These are phyloP conservation scores for Agelaius phoeniceus DNA, from an alignment of 2,113 vertebrate species.

Conservation along the genomic window DNA sequence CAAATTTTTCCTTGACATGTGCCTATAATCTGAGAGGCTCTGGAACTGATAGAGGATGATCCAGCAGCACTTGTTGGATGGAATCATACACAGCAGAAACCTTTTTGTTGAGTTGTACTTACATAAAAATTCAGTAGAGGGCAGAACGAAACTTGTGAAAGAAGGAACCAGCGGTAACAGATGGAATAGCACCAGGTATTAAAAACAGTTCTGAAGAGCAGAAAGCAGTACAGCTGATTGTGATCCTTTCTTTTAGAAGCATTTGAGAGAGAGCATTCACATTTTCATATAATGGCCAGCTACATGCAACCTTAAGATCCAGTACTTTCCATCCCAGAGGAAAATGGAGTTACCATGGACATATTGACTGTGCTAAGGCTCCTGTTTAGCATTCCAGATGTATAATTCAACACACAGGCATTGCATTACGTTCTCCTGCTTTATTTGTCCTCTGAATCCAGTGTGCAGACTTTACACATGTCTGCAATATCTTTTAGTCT, in stretches of 20 bases:
- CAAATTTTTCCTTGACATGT: not conserved
- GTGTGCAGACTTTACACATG: not conserved
- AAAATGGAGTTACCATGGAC: not conserved
- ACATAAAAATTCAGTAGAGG: constrained; percentile 24
- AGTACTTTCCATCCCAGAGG: not conserved
- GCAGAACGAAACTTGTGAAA: constrained; percentile 38
- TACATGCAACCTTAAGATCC: not conserved
- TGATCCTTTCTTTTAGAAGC: not conserved
- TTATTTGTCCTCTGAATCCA: not conserved
- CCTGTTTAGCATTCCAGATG: not conserved
- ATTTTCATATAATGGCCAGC: not conserved
- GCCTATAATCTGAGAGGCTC: not conserved
- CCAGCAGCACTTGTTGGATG: not conserved
- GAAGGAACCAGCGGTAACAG: not conserved
- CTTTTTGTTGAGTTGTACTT: not conserved
- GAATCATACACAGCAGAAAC: not conserved
- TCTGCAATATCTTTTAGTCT: not conserved
- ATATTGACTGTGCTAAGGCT: not conserved
- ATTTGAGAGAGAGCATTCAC: not conserved
- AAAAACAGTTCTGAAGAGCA: not conserved
- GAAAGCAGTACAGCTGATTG: not conserved
- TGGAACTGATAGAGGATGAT: not conserved
- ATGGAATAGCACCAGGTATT: not conserved
- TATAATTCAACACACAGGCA: not conserved
- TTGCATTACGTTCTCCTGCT: not conserved